Base-by-base conservation (phyloP, 1,140 invertebrate genomes). In the Tetragnatha versicolor region DNA sequence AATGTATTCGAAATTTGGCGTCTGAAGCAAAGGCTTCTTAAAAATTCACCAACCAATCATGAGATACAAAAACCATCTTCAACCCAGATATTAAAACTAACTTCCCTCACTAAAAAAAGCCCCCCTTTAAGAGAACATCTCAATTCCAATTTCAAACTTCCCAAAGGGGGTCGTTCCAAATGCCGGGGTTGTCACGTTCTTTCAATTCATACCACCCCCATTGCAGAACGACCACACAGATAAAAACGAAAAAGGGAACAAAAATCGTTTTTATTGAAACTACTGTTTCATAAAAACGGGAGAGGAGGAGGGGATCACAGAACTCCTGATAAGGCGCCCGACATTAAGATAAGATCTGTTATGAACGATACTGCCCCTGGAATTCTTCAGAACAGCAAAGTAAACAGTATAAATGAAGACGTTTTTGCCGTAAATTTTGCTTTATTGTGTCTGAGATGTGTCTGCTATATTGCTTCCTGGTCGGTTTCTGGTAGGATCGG, bases 351-450 rank as follows among this genome's bases (percentile, higher is more conserved):
- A 27, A 37, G 55, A 73, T 60, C 35, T 45, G 69, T 73, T 73
- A 73, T 73, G 35, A 60, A 73, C 53, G 69, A 60, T 73, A 73
- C 22, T 45, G 49, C 69, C 33, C 22, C 37, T 22, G 27, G 39
- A 66, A 29, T 72, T 60, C 49, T 55, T 37, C 17, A 12, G 7
- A 60, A 22, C 51, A 22, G 45, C 22, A 73, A 73, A 73, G 69
- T 73, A 73, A 73, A 73, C 69, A 55, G 69, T 73, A 73, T 73
- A 73, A 73, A 73, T 60, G 69, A 73, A 73, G 69, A 60, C 69
- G 53, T 73, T 73, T 73, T 60, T 73, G 60, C 60, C 69, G 69
- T 73, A 73, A 73, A 60, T 73, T 73, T 73, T 73, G 45, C 60
- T 73, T 73, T 73, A 73, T 37, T 73, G 37, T 42, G 55, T 29